Evolutionary conservation across 2,113 vertebrate species (phyloP), one percentile per base, ranked within the genome.

Genomic region (Polypterus senegalus): DNA sequence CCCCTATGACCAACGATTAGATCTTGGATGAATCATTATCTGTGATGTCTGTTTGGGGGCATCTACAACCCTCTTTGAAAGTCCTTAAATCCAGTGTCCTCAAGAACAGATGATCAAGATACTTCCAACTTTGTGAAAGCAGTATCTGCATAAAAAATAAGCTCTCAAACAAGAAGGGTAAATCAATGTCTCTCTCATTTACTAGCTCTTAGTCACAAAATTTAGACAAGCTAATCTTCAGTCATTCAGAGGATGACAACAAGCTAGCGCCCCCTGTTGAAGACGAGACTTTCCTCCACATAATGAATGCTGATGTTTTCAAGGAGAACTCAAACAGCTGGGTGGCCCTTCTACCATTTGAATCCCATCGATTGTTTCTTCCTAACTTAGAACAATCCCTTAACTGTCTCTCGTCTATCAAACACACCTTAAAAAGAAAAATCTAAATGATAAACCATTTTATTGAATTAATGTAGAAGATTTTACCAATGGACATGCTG

Each of bases 201-300:
- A 10, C 49, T 3, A 52, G 7, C 49, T 8, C 49, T 6, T 8
- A 10, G 3, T 6, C 3, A 6, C 7, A 52, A 52, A 52, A 52
- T 10, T 10, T 52, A 10, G 54, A 27, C 3, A 9, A 56, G 43
- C 6, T 27, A 9, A n/a, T 56, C 54, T 56, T 56, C 5, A 11
- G 54, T 56, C 11, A 56, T 3, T 11, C 54, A 9, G 43, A 56
- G 43, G 54, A 56, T 56, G 54, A 56, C 54, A 56, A 56, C 54
- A 56, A 56, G 54, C 6, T 56, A 6, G 54, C 54, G 11, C 54
- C 11, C 6, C 43, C 54, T 56, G 43, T 27, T 6, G 54, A 56
- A 56, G 54, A 56, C 43, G 6, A 11, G 54, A 56, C 54, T 6
- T 56, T 56, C 43, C 54, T 56, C 54, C 54, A 56, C 10, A 3